A percentile compares a stretch with the other conserved stretches of the same genome.
These are phyloP conservation scores for Bolinopsis microptera DNA, from an alignment of 37 sponge, comb jelly and placozoan genomes.

Conservation along the genomic window DNA sequence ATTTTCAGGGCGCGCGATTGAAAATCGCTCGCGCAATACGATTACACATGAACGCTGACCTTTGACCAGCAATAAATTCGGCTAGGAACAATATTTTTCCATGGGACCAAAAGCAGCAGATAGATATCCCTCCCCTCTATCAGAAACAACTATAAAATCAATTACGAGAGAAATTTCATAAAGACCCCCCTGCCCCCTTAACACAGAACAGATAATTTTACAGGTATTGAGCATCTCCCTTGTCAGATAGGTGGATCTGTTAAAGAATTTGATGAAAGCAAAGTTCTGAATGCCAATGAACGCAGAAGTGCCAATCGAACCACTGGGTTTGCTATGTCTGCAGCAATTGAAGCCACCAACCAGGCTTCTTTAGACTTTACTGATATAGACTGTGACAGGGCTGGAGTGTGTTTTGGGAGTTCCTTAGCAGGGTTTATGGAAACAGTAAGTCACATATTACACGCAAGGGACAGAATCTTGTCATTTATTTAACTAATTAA, in stretches of 20 bases:
- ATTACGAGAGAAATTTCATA: too few relatives aligned
- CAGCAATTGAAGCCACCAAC: constrained; percentile 53
- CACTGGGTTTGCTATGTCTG: constrained; percentile 64
- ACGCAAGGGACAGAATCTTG: too few relatives aligned
- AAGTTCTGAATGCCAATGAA: constrained; percentile 21
- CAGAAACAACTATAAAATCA: too few relatives aligned
- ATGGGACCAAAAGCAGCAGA: too few relatives aligned
- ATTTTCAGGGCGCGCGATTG: too few relatives aligned
- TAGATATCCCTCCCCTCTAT: too few relatives aligned
- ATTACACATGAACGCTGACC: too few relatives aligned
- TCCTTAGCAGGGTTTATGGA: constrained; percentile 43
- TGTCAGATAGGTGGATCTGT: constrained; percentile 62
- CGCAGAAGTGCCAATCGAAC: constrained; percentile 43
- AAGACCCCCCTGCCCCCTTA: too few relatives aligned
- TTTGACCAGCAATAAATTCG: too few relatives aligned
- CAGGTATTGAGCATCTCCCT: constrained; percentile 70
- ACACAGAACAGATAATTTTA: not conserved
- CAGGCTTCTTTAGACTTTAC: constrained; percentile 15
- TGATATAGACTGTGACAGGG: not conserved
- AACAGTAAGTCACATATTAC: constrained; percentile 14
- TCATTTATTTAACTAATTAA: too few relatives aligned
- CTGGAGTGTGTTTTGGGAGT: constrained; percentile 58
- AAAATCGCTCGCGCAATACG: too few relatives aligned
- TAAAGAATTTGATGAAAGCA: constrained; percentile 41
- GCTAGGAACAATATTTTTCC: too few relatives aligned